These are phyloP conservation scores for Turritopsis rubra DNA, from an alignment of 30 jellyfish, hydroid and myxozoan genomes.

Conservation along the genomic window DNA sequence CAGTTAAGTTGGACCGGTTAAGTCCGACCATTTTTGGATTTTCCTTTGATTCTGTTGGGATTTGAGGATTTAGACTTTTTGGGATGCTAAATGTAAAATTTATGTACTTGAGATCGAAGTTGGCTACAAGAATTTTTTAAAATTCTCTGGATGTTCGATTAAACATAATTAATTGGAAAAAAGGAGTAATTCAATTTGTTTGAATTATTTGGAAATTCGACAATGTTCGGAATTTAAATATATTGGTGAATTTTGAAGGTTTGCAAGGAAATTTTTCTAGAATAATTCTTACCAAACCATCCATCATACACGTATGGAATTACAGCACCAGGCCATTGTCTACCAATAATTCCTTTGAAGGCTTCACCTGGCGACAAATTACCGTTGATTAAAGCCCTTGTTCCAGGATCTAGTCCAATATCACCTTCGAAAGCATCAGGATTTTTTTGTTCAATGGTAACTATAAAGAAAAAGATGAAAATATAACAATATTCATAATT, in stretches of 20 bases:
- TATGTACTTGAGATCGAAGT: too few species aligned
- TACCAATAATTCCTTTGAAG: constrained; percentile 1
- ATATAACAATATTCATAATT: background rate
- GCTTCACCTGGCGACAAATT: constrained; percentile 9
- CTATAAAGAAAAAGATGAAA: background rate
- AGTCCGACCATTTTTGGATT: too few species aligned
- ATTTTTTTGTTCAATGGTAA: constrained; percentile 10
- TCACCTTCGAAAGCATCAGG: constrained; percentile 35
- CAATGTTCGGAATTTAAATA: background rate
- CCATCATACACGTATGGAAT: constrained; percentile 15
- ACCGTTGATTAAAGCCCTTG: constrained; percentile 19
- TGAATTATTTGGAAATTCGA: background rate
- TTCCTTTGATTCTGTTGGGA: too few species aligned
- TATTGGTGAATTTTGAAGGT: too few species aligned
- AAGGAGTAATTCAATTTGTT: background rate
- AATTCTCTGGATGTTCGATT: too few species aligned
- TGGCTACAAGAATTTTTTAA: too few species aligned
- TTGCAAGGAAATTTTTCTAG: too few species aligned
- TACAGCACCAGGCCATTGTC: constrained; percentile 31
- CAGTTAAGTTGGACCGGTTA: too few species aligned
- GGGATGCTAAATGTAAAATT: too few species aligned
- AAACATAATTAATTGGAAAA: too few species aligned
- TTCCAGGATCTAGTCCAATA: constrained; percentile 25
- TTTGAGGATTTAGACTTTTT: too few species aligned
- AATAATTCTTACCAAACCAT: constrained; percentile 28